Percentiles rank a stretch among this genome's conserved stretches.
phyloP scores from a whole-genome alignment of 2,113 vertebrate species.

The Uria aalge region DNA sequence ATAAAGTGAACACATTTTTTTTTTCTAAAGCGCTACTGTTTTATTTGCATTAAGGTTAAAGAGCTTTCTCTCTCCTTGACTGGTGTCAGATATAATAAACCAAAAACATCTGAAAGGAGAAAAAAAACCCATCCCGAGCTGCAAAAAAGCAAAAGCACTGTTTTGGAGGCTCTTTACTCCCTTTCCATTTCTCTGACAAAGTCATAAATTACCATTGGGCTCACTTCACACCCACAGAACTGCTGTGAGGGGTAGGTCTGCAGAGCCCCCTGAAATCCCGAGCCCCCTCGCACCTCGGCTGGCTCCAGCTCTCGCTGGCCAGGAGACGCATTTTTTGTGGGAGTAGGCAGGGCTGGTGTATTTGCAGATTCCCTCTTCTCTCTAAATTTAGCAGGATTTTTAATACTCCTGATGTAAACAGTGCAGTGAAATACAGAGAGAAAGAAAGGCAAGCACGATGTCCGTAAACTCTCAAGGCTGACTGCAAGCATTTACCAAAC shows the following conservation, averaged over 20 bases:
- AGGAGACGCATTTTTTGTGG: background rate
- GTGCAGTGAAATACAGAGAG: background rate
- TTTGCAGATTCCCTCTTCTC: background rate
- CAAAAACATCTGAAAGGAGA: constrained; percentile 13
- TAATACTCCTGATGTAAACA: background rate
- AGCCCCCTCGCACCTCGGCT: background rate
- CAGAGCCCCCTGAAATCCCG: background rate
- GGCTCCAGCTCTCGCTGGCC: background rate
- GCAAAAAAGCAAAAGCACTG: background rate
- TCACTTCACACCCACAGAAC: background rate
- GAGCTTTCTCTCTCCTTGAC: background rate
- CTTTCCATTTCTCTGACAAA: background rate
- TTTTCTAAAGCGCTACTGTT: background rate
- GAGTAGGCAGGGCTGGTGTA: background rate
- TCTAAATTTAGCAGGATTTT: background rate
- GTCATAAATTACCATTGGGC: background rate
- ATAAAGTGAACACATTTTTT: background rate
- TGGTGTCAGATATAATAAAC: constrained; percentile 31
- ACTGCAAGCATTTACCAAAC: background rate
- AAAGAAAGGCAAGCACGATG: background rate
- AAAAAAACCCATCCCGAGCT: background rate
- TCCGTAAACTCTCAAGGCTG: background rate
- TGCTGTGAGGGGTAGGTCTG: background rate
- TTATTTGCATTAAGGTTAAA: constrained; percentile 44
- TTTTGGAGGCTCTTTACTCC: background rate